A percentile compares a stretch with the other conserved stretches of the same genome.
These are phyloP conservation scores for Romanogobio albipinnatus DNA, from an alignment of 2,113 vertebrate genomes.

Conservation along the genomic window DNA sequence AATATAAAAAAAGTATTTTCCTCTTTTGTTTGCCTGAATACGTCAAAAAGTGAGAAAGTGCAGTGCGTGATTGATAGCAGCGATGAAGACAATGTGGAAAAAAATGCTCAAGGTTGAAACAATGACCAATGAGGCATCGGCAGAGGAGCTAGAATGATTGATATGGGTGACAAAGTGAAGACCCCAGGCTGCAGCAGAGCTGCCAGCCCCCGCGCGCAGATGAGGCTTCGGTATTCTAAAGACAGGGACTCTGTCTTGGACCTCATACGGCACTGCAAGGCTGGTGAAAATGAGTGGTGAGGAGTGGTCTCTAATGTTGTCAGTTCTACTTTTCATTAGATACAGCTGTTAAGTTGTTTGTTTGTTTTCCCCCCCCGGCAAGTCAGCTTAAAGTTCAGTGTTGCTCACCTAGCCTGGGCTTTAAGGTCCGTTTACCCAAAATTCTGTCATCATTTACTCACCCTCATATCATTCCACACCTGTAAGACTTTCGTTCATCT, in stretches of 20 bases:
- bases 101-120: constrained; percentile 67
- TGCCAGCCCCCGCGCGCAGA: constrained; percentile 42
- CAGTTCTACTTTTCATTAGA: background rate
- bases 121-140: constrained; percentile 63
- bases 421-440: too few relatives aligned
- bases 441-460: too few relatives aligned
- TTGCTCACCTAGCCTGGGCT: background rate
- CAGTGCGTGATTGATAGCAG: constrained; percentile 62
- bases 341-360: background rate
- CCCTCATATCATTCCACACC: too few relatives aligned
- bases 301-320: constrained; percentile 3
- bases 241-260: constrained; percentile 24
- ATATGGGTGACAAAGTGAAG: constrained; percentile 64
- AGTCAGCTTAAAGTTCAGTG: background rate
- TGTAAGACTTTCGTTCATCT: too few relatives aligned
- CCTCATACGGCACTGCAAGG: background rate
- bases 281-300: background rate
- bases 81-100: constrained; percentile 45
- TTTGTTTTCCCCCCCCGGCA: background rate
- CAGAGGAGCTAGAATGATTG: constrained; percentile 61
- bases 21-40: background rate
- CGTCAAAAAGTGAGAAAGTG: background rate
- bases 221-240: constrained; percentile 42
- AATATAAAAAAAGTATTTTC: background rate
- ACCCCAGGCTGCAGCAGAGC: constrained; percentile 50